Conservation (phyloP, 35 echinoderm and acorn worm genomes). For the Apostichopus californicus region DNA sequence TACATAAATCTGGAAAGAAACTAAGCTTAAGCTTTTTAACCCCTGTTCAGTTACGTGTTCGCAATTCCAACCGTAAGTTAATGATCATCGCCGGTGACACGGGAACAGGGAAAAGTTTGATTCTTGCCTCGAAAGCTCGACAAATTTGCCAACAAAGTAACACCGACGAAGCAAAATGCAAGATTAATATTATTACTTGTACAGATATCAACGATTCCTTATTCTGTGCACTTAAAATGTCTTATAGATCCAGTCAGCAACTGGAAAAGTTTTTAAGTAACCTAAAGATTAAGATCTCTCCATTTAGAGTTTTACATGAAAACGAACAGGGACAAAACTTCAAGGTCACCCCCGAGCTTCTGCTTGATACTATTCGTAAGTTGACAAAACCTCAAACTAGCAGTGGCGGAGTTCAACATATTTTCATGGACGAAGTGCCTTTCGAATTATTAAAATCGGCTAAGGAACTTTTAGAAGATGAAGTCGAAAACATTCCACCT, state of each 20-base stretch:
- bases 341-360: slow-evolving; percentile 39
- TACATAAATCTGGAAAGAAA: slow-evolving; percentile 28
- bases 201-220: slow-evolving; percentile 52
- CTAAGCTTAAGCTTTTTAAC: slow-evolving; percentile 27
- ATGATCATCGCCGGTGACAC: slow-evolving; percentile 45
- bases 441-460: slow-evolving; percentile 45
- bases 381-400: not conserved
- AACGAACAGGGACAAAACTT: not conserved
- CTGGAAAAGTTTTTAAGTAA: slow-evolving; percentile 1
- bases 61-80: not conserved
- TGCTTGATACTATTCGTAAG: slow-evolving; percentile 17
- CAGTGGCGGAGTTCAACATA: not conserved
- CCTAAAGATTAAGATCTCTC: not conserved
- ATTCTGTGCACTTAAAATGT: slow-evolving; percentile 30
- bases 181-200: slow-evolving; percentile 31
- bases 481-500: not conserved
- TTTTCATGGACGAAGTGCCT: slow-evolving; percentile 51
- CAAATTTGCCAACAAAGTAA: not conserved
- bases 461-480: slow-evolving; percentile 15
- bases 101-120: slow-evolving; percentile 54
- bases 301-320: slow-evolving; percentile 30
- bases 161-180: not conserved
- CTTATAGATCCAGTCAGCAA: slow-evolving; percentile 37
- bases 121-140: slow-evolving; percentile 43
- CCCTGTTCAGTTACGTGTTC: slow-evolving; percentile 1